Percentiles rank a stretch among this genome's conserved stretches.
phyloP scores from a whole-genome alignment of 2,888 invertebrate species.

The Pammene aurita region DNA sequence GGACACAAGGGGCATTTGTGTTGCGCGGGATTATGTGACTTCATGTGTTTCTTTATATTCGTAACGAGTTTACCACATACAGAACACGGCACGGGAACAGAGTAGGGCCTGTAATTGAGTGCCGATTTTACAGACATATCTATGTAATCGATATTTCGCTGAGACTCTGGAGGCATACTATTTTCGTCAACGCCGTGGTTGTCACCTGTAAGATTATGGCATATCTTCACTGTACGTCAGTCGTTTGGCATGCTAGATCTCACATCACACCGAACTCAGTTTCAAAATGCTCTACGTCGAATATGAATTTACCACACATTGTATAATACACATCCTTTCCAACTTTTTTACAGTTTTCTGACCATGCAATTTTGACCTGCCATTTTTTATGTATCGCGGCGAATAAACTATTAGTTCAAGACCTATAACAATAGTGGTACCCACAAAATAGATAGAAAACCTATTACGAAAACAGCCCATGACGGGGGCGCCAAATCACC shows the following conservation, averaged over 20 bases:
- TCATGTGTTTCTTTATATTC: slow-evolving; percentile 87
- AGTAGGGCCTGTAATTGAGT: slow-evolving; percentile 60
- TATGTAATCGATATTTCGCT: slow-evolving; percentile 71
- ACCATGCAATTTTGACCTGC: slow-evolving; percentile 29
- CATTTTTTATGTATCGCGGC: not conserved
- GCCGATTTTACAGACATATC: slow-evolving; percentile 70
- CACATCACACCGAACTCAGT: slow-evolving; percentile 45
- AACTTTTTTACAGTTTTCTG: slow-evolving; percentile 4
- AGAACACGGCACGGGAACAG: slow-evolving; percentile 82
- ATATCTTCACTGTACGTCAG: slow-evolving; percentile 61
- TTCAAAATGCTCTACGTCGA: slow-evolving; percentile 29
- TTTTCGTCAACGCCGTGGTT: slow-evolving; percentile 77
- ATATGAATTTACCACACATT: slow-evolving; percentile 35
- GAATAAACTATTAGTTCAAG: not conserved
- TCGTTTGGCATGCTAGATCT: slow-evolving; percentile 48
- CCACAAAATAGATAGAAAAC: slow-evolving; percentile 11
- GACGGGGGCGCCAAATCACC: slow-evolving; percentile 80
- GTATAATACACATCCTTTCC: slow-evolving; percentile 18
- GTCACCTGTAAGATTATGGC: slow-evolving; percentile 77
- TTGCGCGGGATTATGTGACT: slow-evolving; percentile 85
- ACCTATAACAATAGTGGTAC: not conserved
- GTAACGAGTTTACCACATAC: slow-evolving; percentile 86
- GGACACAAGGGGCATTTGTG: slow-evolving; percentile 85
- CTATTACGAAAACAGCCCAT: slow-evolving; percentile 58
- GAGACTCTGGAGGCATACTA: slow-evolving; percentile 69